These are phyloP conservation scores for Ciona savignyi DNA, from an alignment of 23 tunicate species.

Conservation along the genomic window DNA sequence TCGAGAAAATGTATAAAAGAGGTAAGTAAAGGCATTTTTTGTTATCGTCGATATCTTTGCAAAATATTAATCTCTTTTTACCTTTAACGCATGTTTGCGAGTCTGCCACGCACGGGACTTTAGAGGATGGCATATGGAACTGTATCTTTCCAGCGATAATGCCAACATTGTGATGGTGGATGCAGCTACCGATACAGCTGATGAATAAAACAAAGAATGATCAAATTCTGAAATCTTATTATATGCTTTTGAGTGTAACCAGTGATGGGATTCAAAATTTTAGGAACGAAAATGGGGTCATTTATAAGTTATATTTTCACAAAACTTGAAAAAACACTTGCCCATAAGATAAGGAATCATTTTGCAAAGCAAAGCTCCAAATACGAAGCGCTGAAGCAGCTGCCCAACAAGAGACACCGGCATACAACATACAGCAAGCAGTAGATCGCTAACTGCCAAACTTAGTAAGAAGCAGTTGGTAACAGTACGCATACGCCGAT, in stretches of 20 bases:
- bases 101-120: constrained; percentile 68
- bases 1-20: no score
- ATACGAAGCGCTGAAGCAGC: constrained; percentile 43
- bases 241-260: no score
- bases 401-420: constrained; percentile 55
- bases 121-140: constrained; percentile 69
- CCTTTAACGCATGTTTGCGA: constrained; percentile 49
- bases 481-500: no score
- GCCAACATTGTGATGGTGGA: constrained; percentile 86
- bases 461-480: constrained; percentile 64
- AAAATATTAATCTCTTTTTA: no score
- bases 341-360: constrained; percentile 63
- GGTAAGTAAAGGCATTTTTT: no score
- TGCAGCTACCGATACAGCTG: constrained; percentile 67
- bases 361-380: constrained; percentile 65
- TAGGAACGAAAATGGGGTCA: no score
- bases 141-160: no score
- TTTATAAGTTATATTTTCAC: no score
- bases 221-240: no score
- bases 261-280: no score
- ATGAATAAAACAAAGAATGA: no score
- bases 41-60: no score
- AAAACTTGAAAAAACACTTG: constrained; percentile 12
- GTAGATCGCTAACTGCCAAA: constrained; percentile 62
- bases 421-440: constrained; percentile 61